These are phyloP conservation scores for Gavia stellata DNA, from an alignment of 2,113 vertebrate genomes.

Conservation along the genomic window DNA sequence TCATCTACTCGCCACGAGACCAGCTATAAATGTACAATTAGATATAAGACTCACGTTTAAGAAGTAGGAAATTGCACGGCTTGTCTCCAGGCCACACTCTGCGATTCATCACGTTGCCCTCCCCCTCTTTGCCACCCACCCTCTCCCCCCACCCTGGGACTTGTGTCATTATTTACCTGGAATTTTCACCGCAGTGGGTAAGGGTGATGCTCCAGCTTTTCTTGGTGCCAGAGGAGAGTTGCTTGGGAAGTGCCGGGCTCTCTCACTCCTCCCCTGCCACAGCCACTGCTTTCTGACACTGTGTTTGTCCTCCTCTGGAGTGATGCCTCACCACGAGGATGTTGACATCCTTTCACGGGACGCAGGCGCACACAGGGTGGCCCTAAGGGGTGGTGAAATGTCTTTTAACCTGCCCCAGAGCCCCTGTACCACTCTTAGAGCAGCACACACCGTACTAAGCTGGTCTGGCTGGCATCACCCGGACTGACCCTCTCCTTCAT, in stretches of 20 bases:
- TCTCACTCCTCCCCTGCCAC: not conserved
- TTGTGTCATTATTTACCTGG: not conserved
- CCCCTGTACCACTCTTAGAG: rapidly evolving
- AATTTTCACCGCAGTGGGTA: not conserved
- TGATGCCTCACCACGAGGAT: not conserved
- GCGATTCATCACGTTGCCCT: not conserved
- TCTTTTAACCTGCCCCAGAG: not conserved
- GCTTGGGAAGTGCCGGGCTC: not conserved
- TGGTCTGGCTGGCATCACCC: rapidly evolving
- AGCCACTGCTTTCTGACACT: not conserved
- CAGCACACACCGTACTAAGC: rapidly evolving
- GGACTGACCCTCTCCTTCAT: rapidly evolving
- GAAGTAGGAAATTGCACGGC: not conserved
- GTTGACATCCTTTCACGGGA: not conserved
- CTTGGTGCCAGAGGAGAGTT: not conserved
- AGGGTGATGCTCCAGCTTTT: not conserved
- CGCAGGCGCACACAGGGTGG: too few relatives aligned
- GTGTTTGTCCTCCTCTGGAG: not conserved
- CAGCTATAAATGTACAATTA: not conserved
- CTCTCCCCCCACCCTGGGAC: not conserved
- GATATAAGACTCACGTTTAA: not conserved
- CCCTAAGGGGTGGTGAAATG: not conserved
- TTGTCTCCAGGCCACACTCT: not conserved
- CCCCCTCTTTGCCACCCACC: not conserved
- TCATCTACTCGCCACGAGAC: not conserved